phyloP scores from a whole-genome alignment of 2,797 vertebrate genomes.

The Tamandua tetradactyla region DNA sequence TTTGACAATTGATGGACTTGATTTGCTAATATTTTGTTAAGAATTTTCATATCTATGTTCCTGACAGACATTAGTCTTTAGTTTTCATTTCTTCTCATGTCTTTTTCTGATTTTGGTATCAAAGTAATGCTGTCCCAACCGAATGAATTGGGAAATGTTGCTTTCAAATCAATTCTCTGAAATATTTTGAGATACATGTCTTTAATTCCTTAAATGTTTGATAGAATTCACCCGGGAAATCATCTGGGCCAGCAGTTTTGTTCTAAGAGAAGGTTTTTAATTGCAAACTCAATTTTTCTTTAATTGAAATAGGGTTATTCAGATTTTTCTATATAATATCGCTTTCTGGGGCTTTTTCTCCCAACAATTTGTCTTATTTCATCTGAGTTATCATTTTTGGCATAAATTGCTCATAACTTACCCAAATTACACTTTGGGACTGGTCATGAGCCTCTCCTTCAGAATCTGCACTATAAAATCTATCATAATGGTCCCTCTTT shows the following conservation, averaged over 20 bases:
- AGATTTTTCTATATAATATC: background rate
- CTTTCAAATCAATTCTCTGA: background rate
- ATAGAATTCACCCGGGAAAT: background rate
- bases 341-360: background rate
- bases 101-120: background rate
- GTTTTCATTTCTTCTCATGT: background rate
- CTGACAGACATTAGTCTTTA: background rate
- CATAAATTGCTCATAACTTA: background rate
- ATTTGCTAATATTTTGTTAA: background rate
- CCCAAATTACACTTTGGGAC: background rate
- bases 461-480: background rate
- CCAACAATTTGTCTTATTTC: background rate
- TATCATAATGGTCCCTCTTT: background rate
- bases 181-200: background rate
- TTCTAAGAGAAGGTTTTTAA: background rate
- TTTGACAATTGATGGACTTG: background rate
- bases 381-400: background rate
- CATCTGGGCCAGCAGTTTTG: background rate
- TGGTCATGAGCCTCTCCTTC: background rate
- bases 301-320: background rate
- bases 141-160: background rate
- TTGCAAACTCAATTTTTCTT: background rate
- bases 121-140: background rate
- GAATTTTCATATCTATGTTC: background rate
- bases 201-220: background rate